phyloP scores from a whole-genome alignment of 2,888 invertebrate species.

The Trisateles emortualis region DNA sequence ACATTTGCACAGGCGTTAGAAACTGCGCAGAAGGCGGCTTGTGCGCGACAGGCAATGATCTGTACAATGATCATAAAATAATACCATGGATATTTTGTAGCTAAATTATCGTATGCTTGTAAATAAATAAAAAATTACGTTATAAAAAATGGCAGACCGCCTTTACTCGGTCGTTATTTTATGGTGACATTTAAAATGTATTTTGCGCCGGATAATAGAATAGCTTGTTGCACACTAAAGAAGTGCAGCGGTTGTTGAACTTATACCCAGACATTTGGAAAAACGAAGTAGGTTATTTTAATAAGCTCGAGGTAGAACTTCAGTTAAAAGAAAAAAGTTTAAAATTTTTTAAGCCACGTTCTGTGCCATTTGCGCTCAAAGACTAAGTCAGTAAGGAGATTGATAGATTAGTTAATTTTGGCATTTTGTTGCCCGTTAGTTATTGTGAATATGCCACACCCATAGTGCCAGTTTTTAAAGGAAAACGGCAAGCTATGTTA shows the following conservation, averaged over 20 bases:
- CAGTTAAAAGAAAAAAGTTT: neutral
- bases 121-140: neutral
- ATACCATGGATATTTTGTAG: neutral
- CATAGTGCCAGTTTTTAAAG: slow-evolving; percentile 12
- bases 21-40: neutral
- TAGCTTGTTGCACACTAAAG: neutral
- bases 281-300: slow-evolving; percentile 11
- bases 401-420: slow-evolving; percentile 7
- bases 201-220: neutral
- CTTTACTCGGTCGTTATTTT: neutral
- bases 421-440: neutral
- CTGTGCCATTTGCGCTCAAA: slow-evolving; percentile 6
- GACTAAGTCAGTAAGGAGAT: slow-evolving; percentile 6
- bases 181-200: neutral
- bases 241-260: too few relatives aligned
- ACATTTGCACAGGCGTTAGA: neutral
- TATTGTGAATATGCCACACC: slow-evolving; percentile 6
- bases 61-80: slow-evolving; percentile 1
- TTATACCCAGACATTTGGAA: neutral
- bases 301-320: slow-evolving; percentile 4
- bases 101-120: neutral
- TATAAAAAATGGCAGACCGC: neutral
- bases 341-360: slow-evolving; percentile 12
- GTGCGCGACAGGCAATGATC: neutral
- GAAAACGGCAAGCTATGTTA: too few relatives aligned